A percentile compares a stretch with the other conserved stretches of the same genome.
Evolutionary conservation across 2,797 vertebrate species (phyloP).

Genomic region (Onychomys arenicola): DNA sequence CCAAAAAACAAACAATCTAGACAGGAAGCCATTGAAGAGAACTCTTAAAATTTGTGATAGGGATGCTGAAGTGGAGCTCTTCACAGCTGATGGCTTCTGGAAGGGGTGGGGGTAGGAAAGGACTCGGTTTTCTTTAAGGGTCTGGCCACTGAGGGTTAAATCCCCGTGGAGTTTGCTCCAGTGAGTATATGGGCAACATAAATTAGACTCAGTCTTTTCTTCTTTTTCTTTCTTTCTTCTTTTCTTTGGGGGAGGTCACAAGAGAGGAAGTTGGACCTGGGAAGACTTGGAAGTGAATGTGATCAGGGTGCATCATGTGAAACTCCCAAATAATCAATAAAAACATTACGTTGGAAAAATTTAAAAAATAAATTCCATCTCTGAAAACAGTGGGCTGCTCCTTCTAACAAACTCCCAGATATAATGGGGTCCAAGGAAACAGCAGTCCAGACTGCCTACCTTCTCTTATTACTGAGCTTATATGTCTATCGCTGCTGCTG

Average conservation of each 20-base stretch:
- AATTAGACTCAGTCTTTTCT: not conserved
- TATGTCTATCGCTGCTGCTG: not conserved
- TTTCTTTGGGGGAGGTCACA: not conserved
- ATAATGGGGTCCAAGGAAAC: not conserved
- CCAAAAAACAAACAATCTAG: not conserved
- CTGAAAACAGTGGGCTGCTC: not conserved
- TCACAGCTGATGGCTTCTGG: not conserved
- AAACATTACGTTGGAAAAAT: not conserved
- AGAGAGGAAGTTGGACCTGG: not conserved
- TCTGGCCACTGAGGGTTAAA: not conserved
- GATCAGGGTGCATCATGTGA: not conserved
- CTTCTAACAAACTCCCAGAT: not conserved
- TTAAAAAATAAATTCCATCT: not conserved
- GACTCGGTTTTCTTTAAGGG: not conserved
- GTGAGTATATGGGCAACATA: not conserved
- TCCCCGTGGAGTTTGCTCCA: not conserved
- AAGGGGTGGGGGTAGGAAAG: accelerated
- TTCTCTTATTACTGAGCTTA: not conserved
- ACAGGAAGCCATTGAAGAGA: not conserved
- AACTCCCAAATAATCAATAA: not conserved
- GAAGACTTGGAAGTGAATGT: not conserved
- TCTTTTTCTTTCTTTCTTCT: not conserved
- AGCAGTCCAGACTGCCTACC: not conserved
- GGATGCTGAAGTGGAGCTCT: not conserved
- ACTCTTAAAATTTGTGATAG: not conserved